phyloP scores from a whole-genome alignment of 2,113 vertebrate genomes.

The Vimba vimba region DNA sequence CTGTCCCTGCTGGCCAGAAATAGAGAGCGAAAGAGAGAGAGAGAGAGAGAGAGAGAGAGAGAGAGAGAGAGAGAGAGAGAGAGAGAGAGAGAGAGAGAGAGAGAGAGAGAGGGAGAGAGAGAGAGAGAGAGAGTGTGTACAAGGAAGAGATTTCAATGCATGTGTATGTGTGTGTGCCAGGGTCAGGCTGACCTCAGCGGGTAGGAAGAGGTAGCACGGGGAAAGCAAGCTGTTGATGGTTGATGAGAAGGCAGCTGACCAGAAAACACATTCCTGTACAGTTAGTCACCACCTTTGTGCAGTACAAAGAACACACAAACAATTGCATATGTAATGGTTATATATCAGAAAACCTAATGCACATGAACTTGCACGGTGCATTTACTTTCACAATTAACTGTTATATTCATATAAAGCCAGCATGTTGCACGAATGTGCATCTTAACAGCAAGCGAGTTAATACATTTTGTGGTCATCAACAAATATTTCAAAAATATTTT shows the following conservation, averaged over 20 bases:
- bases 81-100: background rate
- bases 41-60: background rate
- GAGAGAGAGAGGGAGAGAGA: background rate
- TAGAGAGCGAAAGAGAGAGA: background rate
- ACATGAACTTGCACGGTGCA: background rate
- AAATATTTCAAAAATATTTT: background rate
- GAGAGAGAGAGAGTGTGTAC: background rate
- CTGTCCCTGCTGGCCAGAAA: conserved; percentile 16
- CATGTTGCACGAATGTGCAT: background rate
- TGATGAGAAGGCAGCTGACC: conserved; percentile 59
- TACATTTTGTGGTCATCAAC: background rate
- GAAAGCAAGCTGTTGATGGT: conserved; percentile 39
- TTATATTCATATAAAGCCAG: background rate
- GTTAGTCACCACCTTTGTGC: conserved; percentile 55
- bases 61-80: background rate
- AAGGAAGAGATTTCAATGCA: background rate
- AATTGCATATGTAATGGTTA: background rate
- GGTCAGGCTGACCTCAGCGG: conserved; percentile 23
- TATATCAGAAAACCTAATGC: background rate
- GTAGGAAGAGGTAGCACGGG: conserved; percentile 49
- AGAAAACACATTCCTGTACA: conserved; percentile 42
- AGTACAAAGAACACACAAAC: conserved; percentile 13
- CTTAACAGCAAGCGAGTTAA: background rate
- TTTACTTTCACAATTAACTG: background rate
- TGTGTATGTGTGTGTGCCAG: background rate